Base-by-base conservation (phyloP, 1,140 invertebrate species). In the Antheraea pernyi region DNA sequence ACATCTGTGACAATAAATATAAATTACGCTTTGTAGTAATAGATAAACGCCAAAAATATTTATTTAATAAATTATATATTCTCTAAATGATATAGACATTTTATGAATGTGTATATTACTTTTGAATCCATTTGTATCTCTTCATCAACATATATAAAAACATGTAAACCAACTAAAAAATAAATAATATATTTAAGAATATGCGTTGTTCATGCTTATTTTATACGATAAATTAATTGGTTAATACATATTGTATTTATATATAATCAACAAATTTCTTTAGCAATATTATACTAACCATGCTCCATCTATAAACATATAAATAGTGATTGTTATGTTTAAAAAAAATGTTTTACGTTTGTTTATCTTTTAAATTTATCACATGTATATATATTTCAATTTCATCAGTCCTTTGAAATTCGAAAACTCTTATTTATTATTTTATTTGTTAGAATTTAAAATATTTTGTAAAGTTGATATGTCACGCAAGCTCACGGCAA, bases 1-100 rank as follows among this genome's bases (percentile, higher is more conserved):
- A 88, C 84, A 86, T 81, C 84, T 90, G 85, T 90, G 89, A 91
- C 89, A 91, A 91, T 91, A 91, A 91, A 86, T 88, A 79, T 89
- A 89, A 84, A 86, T 87, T 88, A 91, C 84, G 88, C 88, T 91
- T 88, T 89, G 81, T 91, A 90, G 85, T 79, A 77, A 87, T 90
- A 89, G 80, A 82, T 75, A 80, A 84, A 82, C 80, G 87, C 87
- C 83, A 89, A 86, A 53, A 88, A 65, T 59, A 6, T 59, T 67
- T 67, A 22, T 67, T 67, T 67, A 36, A 37, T 59, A 53, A 53
- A 53, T 53, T 16, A 53, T 36, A 18, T 39, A 61, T 22, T 53
- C 46, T 53, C 10, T 63, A 10, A 48, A 18, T 48, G 4, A 65
- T 48, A 53, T 48, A 39, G 16, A 37, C 16, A n/a, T 18, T 11